Percentiles rank a stretch among this genome's conserved stretches.
Conservation (phyloP, 2,113 vertebrate genomes). For the Pyrgilauda ruficollis region DNA sequence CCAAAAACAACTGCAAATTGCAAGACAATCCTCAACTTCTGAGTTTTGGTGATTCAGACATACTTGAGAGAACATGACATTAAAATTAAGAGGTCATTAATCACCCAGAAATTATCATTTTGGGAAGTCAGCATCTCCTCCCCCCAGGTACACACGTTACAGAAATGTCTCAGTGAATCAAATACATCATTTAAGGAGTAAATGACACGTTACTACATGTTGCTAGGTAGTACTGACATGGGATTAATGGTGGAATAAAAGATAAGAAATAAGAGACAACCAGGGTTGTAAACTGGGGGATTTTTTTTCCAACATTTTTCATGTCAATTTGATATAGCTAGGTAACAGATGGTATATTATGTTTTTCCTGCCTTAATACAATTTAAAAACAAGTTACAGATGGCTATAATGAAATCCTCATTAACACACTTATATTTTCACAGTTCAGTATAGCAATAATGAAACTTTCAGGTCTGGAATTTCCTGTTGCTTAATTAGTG, state of each 20-base stretch:
- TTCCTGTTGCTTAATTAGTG: slow-evolving; percentile 57
- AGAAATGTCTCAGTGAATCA: background rate
- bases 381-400: slow-evolving; percentile 54
- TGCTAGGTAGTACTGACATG: background rate
- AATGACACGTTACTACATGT: fast-evolving
- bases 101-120: background rate
- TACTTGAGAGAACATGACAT: background rate
- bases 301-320: background rate
- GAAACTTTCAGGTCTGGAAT: slow-evolving; percentile 43
- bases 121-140: background rate
- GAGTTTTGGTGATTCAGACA: background rate
- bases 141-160: background rate
- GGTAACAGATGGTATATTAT: slow-evolving; percentile 50
- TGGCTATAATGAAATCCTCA: slow-evolving; percentile 55
- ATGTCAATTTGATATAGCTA: background rate
- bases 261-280: background rate
- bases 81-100: background rate
- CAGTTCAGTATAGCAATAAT: slow-evolving; percentile 40
- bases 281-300: background rate
- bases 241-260: background rate
- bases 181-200: background rate
- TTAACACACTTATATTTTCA: slow-evolving; percentile 55
- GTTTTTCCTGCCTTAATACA: slow-evolving; percentile 30
- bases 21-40: background rate
- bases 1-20: background rate